Evolutionary conservation across 2,888 invertebrate genomes (phyloP).

Genomic region (Dryadula phaetusa): DNA sequence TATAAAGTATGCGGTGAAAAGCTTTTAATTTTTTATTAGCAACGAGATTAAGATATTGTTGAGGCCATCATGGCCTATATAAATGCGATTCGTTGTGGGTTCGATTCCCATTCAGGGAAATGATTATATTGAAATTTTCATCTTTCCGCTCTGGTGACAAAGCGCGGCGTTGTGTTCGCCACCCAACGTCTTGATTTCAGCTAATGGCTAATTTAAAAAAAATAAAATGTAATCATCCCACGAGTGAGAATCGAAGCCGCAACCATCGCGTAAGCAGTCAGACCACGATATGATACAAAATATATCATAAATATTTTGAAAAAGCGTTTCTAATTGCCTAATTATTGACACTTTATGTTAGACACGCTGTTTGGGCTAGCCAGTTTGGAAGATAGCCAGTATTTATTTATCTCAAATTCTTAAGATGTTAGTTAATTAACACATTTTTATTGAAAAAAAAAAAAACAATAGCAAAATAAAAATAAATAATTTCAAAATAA

Average conservation of each 20-base stretch:
- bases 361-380: background rate
- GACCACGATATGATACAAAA: background rate
- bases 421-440: background rate
- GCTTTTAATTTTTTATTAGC: background rate
- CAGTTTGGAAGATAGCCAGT: constrained; percentile 18
- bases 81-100: no score
- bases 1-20: background rate
- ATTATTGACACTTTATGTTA: constrained; percentile 4
- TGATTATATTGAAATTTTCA: no score
- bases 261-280: background rate
- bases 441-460: background rate
- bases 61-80: no score
- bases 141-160: no score
- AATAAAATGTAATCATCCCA: no score
- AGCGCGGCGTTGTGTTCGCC: no score
- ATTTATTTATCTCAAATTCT: constrained; percentile 2
- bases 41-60: no score
- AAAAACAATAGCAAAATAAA: background rate
- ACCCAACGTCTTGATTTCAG: no score
- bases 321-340: background rate
- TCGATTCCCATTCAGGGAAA: no score
- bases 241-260: background rate
- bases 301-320: background rate
- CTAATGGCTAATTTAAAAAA: no score
- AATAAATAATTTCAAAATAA: constrained; percentile 2